Percentiles rank a stretch among this genome's conserved stretches.
Evolutionary conservation across 2,113 vertebrate species (phyloP).

Genomic region (Heptranchias perlo): DNA sequence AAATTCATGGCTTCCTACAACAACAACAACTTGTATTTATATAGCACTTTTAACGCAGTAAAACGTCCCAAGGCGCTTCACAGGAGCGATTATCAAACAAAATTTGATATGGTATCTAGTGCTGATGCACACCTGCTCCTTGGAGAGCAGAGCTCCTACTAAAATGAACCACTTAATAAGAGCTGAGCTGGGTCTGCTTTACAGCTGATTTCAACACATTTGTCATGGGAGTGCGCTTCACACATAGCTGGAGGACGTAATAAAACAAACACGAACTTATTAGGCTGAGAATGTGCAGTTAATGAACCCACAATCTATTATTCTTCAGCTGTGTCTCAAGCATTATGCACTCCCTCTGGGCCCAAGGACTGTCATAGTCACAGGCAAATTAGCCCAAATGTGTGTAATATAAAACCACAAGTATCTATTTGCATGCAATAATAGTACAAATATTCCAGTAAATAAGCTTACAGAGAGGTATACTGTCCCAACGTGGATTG

Average conservation of each 20-base stretch:
- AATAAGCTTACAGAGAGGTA: slow-evolving; percentile 23
- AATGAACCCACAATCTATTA: slow-evolving; percentile 38
- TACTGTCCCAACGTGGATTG: background rate
- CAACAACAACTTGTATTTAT: too few relatives aligned
- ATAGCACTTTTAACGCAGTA: too few relatives aligned
- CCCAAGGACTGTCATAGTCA: slow-evolving; percentile 66
- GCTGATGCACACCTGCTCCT: background rate
- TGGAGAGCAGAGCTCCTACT: background rate
- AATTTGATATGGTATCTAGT: background rate
- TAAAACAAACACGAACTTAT: slow-evolving; percentile 37
- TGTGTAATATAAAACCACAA: slow-evolving; percentile 66
- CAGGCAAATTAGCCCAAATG: slow-evolving; percentile 65
- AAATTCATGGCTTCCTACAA: slow-evolving; percentile 23
- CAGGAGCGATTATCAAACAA: too few relatives aligned
- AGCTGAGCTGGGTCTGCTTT: slow-evolving; percentile 6
- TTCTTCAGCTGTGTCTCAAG: slow-evolving; percentile 56
- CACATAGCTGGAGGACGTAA: slow-evolving; percentile 28
- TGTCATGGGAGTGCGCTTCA: slow-evolving; percentile 25
- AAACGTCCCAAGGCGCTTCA: too few relatives aligned
- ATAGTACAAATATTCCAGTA: slow-evolving; percentile 31
- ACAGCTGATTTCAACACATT: slow-evolving; percentile 34
- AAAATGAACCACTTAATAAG: slow-evolving; percentile 22
- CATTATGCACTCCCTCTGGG: slow-evolving; percentile 59
- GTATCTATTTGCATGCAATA: slow-evolving; percentile 22
- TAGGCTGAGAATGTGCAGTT: slow-evolving; percentile 36